These are phyloP conservation scores for Ascidia mentula DNA, from an alignment of 23 tunicate genomes.

Conservation along the genomic window DNA sequence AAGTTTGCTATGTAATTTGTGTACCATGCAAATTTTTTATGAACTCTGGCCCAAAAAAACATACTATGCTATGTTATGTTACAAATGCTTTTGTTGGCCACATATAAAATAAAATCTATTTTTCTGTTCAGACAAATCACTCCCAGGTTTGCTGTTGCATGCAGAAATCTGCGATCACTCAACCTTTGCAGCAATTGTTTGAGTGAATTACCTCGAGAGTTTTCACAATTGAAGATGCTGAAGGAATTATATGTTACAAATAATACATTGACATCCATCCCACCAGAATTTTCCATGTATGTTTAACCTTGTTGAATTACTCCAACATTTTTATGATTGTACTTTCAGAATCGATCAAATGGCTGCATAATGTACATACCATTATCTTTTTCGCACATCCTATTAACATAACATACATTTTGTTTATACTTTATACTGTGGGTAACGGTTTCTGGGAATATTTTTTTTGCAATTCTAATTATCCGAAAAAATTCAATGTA, in stretches of 20 bases:
- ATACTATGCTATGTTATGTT: no score
- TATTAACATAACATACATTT: no score
- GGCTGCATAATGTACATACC: no score
- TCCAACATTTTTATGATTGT: no score
- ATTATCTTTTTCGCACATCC: no score
- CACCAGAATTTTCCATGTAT: slow-evolving; percentile 24
- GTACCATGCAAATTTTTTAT: not conserved
- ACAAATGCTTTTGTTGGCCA: no score
- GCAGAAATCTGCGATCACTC: not conserved
- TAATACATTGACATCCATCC: slow-evolving; percentile 17
- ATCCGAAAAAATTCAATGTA: no score
- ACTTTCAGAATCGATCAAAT: no score
- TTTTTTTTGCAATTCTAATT: no score
- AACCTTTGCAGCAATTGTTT: slow-evolving; percentile 36
- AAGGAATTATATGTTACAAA: slow-evolving; percentile 33
- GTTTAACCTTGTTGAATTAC: not conserved
- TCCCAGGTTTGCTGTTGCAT: not conserved
- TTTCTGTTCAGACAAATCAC: slow-evolving; percentile 7
- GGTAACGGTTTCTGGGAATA: no score
- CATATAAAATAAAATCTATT: not conserved
- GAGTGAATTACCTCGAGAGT: slow-evolving; percentile 30
- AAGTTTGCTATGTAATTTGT: not conserved
- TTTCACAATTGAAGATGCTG: slow-evolving; percentile 12
- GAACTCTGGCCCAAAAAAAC: no score
- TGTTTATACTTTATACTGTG: no score